A percentile compares a stretch with the other conserved stretches of the same genome.
These are phyloP conservation scores for Scortum barcoo DNA, from an alignment of 2,113 vertebrate species.

Conservation along the genomic window DNA sequence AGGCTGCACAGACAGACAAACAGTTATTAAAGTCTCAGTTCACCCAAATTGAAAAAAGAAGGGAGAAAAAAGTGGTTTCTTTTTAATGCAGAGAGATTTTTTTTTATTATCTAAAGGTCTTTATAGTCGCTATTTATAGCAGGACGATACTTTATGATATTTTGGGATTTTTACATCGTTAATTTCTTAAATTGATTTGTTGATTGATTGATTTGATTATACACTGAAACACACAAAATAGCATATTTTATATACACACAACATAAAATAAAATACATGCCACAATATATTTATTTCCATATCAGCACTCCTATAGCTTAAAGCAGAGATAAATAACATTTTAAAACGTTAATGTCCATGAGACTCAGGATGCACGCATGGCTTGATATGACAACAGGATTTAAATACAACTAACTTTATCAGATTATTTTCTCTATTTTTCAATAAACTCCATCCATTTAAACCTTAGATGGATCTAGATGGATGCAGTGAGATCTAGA, in stretches of 20 bases:
- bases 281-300: background rate
- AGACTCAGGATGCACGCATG: background rate
- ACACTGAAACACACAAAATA: too few relatives aligned
- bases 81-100: background rate
- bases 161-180: background rate
- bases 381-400: background rate
- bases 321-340: background rate
- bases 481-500: background rate
- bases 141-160: background rate
- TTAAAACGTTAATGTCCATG: background rate
- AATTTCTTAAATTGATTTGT: background rate
- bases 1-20: background rate
- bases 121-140: background rate
- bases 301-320: background rate
- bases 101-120: too few relatives aligned
- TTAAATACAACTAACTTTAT: too few relatives aligned
- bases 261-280: too few relatives aligned
- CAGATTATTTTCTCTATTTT: too few relatives aligned
- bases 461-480: too few relatives aligned
- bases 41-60: background rate
- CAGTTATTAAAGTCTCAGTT: background rate
- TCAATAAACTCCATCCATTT: background rate
- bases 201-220: too few relatives aligned
- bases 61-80: too few relatives aligned
- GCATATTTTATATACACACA: too few relatives aligned